A percentile compares a stretch with the other conserved stretches of the same genome.
Evolutionary conservation across 1,140 invertebrate species (phyloP).

Genomic region (Heterodera schachtii): DNA sequence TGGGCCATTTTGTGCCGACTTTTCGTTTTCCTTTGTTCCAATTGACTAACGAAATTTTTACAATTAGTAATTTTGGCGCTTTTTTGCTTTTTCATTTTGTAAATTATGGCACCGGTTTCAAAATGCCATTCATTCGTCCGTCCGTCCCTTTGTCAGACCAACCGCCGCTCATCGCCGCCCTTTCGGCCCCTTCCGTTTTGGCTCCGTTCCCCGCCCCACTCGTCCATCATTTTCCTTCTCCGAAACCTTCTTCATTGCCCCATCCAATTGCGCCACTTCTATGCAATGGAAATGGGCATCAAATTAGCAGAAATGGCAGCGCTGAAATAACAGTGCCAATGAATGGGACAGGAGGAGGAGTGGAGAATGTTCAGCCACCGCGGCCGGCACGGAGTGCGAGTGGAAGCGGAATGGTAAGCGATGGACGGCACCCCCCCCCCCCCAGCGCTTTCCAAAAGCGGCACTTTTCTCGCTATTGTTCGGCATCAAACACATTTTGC

Average conservation of each 20-base stretch:
- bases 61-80: too few relatives aligned
- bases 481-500: too few relatives aligned
- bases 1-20: too few relatives aligned
- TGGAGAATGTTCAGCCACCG: conserved; percentile 2
- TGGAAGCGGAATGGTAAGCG: background rate
- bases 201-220: background rate
- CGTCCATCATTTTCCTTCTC: background rate
- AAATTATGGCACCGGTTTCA: too few relatives aligned
- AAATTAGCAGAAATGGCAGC: background rate
- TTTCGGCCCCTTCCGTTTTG: background rate
- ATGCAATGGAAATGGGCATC: background rate
- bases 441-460: too few relatives aligned
- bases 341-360: background rate
- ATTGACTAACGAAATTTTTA: too few relatives aligned
- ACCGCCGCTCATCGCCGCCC: background rate
- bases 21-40: too few relatives aligned
- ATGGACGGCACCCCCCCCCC: too few relatives aligned
- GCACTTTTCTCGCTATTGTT: too few relatives aligned
- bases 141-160: background rate
- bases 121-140: too few relatives aligned
- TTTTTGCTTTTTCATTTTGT: too few relatives aligned
- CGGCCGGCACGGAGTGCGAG: background rate
- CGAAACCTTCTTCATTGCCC: background rate
- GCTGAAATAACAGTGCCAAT: background rate
- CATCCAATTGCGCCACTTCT: background rate